Conservation (phyloP, 2,797 vertebrate genomes). For the Micropoecilia bifurca region DNA sequence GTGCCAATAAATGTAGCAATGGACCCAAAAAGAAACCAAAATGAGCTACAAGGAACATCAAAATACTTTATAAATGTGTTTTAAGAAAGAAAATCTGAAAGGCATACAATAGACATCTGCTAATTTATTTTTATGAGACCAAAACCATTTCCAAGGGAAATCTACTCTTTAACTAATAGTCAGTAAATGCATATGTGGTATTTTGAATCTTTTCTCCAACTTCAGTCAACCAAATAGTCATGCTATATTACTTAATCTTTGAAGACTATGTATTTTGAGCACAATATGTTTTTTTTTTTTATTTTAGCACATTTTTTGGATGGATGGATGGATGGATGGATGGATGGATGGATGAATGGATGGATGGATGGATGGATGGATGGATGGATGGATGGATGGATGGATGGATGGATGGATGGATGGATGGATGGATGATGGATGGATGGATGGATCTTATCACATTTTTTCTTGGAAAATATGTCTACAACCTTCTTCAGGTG, state of each 20-base stretch:
- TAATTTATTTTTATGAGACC: not conserved
- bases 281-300: not conserved
- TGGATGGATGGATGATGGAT: no score
- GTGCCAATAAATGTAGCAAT: slow-evolving; percentile 5
- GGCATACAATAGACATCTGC: not conserved
- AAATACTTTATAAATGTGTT: not conserved
- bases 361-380: not conserved
- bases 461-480: not conserved
- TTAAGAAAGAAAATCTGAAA: not conserved
- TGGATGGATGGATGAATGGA: not conserved
- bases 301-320: not conserved
- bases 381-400: no score
- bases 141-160: not conserved
- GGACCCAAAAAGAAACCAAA: not conserved
- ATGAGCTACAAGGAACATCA: not conserved
- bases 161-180: not conserved
- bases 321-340: not conserved
- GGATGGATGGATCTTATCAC: no score
- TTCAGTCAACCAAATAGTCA: not conserved
- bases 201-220: not conserved
- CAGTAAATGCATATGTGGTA: not conserved
- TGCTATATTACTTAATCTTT: not conserved
- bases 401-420: no score
- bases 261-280: not conserved
- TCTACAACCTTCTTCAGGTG: not conserved